Conservation (phyloP, 2,797 vertebrate species). For the Cossypha heuglini region DNA sequence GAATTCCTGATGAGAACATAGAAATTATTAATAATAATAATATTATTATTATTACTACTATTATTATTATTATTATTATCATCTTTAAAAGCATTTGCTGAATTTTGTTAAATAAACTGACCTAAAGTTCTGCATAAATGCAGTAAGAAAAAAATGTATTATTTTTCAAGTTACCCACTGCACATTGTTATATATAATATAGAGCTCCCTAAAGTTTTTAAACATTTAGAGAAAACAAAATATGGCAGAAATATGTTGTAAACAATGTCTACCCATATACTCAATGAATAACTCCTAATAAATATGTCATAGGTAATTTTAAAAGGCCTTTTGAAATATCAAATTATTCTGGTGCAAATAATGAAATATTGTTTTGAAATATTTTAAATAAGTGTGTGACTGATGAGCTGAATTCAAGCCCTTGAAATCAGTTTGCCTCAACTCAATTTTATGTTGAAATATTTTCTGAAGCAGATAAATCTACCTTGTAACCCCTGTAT, state of each 20-base stretch:
- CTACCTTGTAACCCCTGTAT: not conserved
- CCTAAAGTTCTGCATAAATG: not conserved
- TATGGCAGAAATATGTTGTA: conserved; percentile 49
- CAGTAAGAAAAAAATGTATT: not conserved
- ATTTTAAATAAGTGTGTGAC: conserved; percentile 25
- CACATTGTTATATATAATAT: not conserved
- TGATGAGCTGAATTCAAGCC: conserved; percentile 26
- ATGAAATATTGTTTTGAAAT: conserved; percentile 51
- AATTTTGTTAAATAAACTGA: not conserved
- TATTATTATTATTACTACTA: not conserved
- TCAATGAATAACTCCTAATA: conserved; percentile 56
- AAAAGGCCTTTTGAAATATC: conserved; percentile 14
- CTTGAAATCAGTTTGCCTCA: conserved; percentile 31
- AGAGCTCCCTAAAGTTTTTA: conserved; percentile 18
- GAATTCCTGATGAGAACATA: not conserved
- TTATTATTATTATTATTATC: not conserved
- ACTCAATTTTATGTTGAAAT: conserved; percentile 32
- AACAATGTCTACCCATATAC: conserved; percentile 20
- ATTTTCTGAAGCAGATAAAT: not conserved
- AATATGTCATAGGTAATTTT: conserved; percentile 29
- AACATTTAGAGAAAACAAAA: conserved; percentile 55
- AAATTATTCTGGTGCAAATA: conserved; percentile 31
- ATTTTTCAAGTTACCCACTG: not conserved
- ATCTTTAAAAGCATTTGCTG: not conserved
- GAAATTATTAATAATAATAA: not conserved